Conservation (phyloP, 2,888 invertebrate genomes). For the Cryptus armator region DNA sequence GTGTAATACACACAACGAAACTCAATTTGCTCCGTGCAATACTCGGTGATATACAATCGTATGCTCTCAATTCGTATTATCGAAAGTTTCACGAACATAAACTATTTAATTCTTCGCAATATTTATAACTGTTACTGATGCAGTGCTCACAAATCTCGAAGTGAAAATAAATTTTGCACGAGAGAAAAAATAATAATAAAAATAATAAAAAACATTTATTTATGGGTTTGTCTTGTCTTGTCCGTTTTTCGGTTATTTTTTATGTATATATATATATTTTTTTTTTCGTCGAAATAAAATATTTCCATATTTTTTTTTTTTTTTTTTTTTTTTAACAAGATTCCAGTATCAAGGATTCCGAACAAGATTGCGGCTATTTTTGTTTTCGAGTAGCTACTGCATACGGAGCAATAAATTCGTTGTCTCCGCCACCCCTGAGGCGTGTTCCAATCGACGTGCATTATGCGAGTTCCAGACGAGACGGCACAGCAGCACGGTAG, state of each 20-base stretch:
- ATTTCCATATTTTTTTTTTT: no score
- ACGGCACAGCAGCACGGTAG: conserved; percentile 16
- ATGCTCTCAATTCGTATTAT: conserved; percentile 42
- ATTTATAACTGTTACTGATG: background rate
- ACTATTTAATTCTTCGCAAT: conserved; percentile 18
- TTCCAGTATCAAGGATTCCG: conserved; percentile 51
- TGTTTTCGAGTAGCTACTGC: conserved; percentile 27
- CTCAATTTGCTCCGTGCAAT: conserved; percentile 24
- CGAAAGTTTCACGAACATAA: conserved; percentile 14
- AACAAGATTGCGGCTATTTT: conserved; percentile 20
- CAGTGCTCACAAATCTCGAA: background rate
- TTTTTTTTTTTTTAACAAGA: background rate
- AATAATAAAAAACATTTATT: no score
- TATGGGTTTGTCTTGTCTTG: no score
- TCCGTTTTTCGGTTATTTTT: background rate
- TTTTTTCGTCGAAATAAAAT: background rate
- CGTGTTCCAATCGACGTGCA: conserved; percentile 56
- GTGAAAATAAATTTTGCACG: background rate
- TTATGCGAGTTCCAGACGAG: conserved; percentile 27
- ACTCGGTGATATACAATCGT: conserved; percentile 19
- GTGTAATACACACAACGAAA: conserved; percentile 13
- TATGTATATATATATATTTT: background rate
- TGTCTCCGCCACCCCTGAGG: conserved; percentile 34
- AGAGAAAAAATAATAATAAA: background rate
- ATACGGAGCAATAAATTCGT: conserved; percentile 57